Base-by-base conservation (phyloP, 53 echinoderm and acorn worm species). In the Holothuria leucospilota region DNA sequence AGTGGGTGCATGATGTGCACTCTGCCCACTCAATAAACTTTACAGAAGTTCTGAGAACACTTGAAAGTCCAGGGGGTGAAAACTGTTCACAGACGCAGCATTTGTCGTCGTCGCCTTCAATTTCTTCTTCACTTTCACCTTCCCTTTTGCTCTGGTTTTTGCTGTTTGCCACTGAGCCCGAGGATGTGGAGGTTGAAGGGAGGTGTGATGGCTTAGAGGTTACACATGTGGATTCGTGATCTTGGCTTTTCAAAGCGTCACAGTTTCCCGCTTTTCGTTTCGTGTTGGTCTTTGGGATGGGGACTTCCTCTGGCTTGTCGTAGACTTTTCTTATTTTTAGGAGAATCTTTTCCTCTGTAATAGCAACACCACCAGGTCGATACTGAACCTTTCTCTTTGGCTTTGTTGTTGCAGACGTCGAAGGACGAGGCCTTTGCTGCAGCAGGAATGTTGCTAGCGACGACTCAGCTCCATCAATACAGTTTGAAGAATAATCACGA, bases 351-450 rank as follows among this genome's bases (percentile, higher is more conserved):
- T 63, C 63, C 63, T 63, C 18, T 63, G 63, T 13, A n/a, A n/a
- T n/a, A n/a, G 63, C 63, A 63, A 63, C 63, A 63, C 63, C 63
- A 13, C 63, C 63, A 9, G 63, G 63, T 63, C 63, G 63, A 11
- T 63, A 63, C 13, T 63, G 13, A 14, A 63, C 63, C 63, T 63
- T 63, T 63, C 18, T 7, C 13, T 63, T 63, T 13, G 26, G 63
- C 63, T 24, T 63, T 63, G 63, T 63, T 63, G 63, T 63, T 10
- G 18, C 63, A 63, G 63, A 1, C 8, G 63, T 8, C 13, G 63
- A 63, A 63, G 6, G 0, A 26, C 18, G 63, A 16, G 63, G 63
- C 13, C 63, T 63, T 63, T 63, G 63, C 63, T 63, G 63, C 63
- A 63, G n/a, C 63, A 63, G 6, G 18, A 63, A 63, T 63, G 63